Conservation (phyloP, 2,888 invertebrate species). For the Parnassius apollo region DNA sequence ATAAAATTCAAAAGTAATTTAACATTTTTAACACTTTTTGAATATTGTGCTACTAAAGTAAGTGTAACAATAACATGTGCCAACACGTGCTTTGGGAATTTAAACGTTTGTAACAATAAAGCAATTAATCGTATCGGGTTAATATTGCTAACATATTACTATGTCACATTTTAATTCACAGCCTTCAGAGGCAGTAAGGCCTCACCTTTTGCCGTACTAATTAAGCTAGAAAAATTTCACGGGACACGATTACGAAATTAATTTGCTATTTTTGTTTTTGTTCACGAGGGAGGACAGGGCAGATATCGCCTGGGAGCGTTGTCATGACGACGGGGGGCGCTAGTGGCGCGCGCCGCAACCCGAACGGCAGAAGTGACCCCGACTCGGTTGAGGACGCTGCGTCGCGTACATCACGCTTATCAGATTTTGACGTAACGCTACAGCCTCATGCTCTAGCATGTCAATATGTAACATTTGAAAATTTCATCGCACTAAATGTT, state of each 20-base stretch:
- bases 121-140: background rate
- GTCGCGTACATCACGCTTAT: slow-evolving; percentile 52
- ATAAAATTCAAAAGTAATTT: too few species aligned
- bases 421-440: slow-evolving; percentile 55
- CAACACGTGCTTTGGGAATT: background rate
- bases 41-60: background rate
- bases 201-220: slow-evolving; percentile 27
- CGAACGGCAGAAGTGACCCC: slow-evolving; percentile 67
- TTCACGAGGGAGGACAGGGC: slow-evolving; percentile 61
- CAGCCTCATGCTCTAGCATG: slow-evolving; percentile 47
- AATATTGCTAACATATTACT: background rate
- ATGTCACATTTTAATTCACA: background rate
- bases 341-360: slow-evolving; percentile 74
- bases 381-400: slow-evolving; percentile 62
- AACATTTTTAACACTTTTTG: background rate
- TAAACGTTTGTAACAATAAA: background rate
- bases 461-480: slow-evolving; percentile 51
- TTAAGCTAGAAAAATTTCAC: slow-evolving; percentile 43
- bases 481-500: slow-evolving; percentile 46
- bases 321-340: slow-evolving; percentile 70
- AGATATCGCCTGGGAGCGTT: slow-evolving; percentile 73
- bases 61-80: background rate
- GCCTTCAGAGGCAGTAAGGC: background rate
- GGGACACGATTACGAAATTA: slow-evolving; percentile 74
- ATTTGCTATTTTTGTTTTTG: slow-evolving; percentile 79